Evolutionary conservation across 2,888 invertebrate genomes (phyloP).

Genomic region (Odontomyia ornata): DNA sequence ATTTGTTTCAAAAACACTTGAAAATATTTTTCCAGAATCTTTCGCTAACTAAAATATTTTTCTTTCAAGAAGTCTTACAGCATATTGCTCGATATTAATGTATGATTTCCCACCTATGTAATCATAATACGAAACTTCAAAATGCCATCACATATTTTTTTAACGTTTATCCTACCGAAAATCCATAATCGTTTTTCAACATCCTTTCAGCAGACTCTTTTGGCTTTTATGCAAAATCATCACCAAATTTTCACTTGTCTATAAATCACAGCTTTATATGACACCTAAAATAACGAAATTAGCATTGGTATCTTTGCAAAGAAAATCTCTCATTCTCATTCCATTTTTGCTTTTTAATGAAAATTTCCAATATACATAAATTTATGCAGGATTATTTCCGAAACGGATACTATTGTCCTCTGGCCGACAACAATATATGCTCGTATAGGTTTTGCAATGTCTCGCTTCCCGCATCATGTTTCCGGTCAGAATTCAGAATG

Average conservation of each 20-base stretch:
- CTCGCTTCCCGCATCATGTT: neutral
- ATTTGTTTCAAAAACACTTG: too few relatives aligned
- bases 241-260: neutral
- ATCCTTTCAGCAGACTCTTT: neutral
- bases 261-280: constrained; percentile 27
- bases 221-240: neutral
- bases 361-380: constrained; percentile 31
- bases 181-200: neutral
- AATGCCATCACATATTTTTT: too few relatives aligned
- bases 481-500: neutral
- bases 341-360: constrained; percentile 27
- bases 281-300: constrained; percentile 40
- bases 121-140: too few relatives aligned
- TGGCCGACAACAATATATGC: constrained; percentile 7
- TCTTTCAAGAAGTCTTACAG: too few relatives aligned
- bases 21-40: too few relatives aligned
- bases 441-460: constrained; percentile 6
- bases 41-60: too few relatives aligned
- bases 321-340: neutral
- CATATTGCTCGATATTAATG: too few relatives aligned
- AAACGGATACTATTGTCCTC: constrained; percentile 24
- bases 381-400: constrained; percentile 42
- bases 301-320: constrained; percentile 17
- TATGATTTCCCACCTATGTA: too few relatives aligned
- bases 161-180: too few relatives aligned